A percentile compares a stretch with the other conserved stretches of the same genome.
Evolutionary conservation across 2,888 invertebrate species (phyloP).

Genomic region (Pristionchus entomophagus): DNA sequence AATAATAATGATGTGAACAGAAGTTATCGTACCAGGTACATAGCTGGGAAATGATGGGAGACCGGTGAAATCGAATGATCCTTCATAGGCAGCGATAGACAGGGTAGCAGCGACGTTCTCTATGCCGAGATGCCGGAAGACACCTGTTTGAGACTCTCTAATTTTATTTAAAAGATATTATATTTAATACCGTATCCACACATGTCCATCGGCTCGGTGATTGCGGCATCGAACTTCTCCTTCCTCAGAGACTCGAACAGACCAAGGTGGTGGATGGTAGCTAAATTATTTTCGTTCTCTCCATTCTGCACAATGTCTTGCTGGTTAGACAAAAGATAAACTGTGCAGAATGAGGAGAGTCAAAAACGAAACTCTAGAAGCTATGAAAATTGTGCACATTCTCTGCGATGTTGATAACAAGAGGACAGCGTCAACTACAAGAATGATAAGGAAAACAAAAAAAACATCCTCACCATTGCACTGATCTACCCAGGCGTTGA

Average conservation of each 20-base stretch:
- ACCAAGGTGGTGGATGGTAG: constrained; percentile 24
- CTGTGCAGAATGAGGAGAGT: no score
- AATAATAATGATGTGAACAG: no score
- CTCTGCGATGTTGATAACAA: no score
- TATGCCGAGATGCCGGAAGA: constrained; percentile 28
- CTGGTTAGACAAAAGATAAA: no score
- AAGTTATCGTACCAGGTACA: constrained; percentile 46
- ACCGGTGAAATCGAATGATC: constrained; percentile 38
- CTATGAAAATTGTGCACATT: neutral
- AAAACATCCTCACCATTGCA: neutral
- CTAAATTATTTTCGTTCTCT: neutral
- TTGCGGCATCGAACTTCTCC: constrained; percentile 28
- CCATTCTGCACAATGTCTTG: no score
- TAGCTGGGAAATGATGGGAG: constrained; percentile 38
- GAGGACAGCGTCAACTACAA: no score
- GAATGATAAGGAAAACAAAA: neutral
- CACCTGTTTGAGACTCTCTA: neutral
- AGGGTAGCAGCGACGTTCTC: constrained; percentile 6
- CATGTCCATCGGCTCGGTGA: constrained; percentile 38
- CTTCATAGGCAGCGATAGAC: constrained; percentile 14
- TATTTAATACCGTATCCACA: constrained; percentile 44
- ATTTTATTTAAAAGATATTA: neutral
- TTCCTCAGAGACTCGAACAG: neutral
- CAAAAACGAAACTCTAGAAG: no score
- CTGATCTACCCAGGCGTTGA: neutral